A percentile compares a stretch with the other conserved stretches of the same genome.
Conservation (phyloP, 2,888 invertebrate genomes). For the Eubasilissa splendida region DNA sequence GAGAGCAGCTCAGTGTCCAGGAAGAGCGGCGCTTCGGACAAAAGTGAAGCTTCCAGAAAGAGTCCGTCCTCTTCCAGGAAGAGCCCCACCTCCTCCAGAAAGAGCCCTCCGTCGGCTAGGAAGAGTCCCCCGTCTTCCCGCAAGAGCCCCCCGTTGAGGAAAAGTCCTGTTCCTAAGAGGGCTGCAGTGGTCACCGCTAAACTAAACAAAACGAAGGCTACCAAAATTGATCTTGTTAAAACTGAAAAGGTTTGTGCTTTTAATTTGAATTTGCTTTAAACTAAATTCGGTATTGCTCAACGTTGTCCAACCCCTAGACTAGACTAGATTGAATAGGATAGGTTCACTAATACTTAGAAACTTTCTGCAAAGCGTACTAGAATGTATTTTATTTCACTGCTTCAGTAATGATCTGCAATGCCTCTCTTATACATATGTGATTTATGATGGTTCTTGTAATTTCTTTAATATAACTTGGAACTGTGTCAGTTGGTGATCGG, state of each 20-base stretch:
- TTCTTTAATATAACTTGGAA: no score
- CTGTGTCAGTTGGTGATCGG: no score
- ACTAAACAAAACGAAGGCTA: constrained; percentile 57
- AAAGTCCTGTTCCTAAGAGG: constrained; percentile 58
- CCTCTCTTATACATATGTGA: no score
- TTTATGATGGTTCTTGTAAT: no score
- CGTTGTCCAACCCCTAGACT: no score
- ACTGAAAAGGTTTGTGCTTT: constrained; percentile 53
- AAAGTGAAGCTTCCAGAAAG: constrained; percentile 57
- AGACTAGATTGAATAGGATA: no score
- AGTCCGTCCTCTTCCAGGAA: constrained; percentile 35
- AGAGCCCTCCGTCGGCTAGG: constrained; percentile 28
- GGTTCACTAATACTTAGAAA: no score
- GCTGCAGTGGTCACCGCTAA: constrained; percentile 61
- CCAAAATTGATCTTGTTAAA: constrained; percentile 53
- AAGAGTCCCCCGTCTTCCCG: constrained; percentile 60
- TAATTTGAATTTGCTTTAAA: neutral
- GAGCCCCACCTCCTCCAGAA: constrained; percentile 35
- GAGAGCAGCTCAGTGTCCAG: constrained; percentile 61
- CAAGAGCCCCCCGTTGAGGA: constrained; percentile 66
- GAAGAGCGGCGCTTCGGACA: constrained; percentile 68
- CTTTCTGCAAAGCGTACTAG: no score
- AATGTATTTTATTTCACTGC: no score
- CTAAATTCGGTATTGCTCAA: no score
- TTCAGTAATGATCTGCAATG: no score